These are phyloP conservation scores for Mya arenaria DNA, from an alignment of 1,140 invertebrate species.

Conservation along the genomic window DNA sequence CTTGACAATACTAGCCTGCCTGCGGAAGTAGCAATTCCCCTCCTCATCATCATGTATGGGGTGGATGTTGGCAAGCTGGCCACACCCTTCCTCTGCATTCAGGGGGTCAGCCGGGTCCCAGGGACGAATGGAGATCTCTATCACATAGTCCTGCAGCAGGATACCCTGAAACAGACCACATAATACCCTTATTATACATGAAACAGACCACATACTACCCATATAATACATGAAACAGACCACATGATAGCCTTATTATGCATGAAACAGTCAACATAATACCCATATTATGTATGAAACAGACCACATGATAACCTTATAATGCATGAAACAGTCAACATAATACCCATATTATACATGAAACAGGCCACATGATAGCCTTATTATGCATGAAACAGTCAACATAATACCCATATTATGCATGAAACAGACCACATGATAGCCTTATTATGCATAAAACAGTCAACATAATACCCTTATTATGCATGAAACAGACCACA, in stretches of 20 bases:
- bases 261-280: neutral
- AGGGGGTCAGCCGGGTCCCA: slow-evolving; percentile 64
- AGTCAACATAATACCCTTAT: too few relatives aligned
- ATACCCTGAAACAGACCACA: slow-evolving; percentile 53
- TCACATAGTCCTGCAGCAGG: slow-evolving; percentile 65
- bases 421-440: too few relatives aligned
- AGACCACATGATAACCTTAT: neutral
- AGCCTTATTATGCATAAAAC: too few relatives aligned
- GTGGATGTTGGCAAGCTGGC: slow-evolving; percentile 60
- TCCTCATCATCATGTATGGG: slow-evolving; percentile 71
- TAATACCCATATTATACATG: neutral
- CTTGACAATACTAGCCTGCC: slow-evolving; percentile 66
- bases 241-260: neutral
- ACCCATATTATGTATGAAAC: neutral
- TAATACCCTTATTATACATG: neutral
- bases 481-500: too few relatives aligned
- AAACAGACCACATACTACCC: neutral
- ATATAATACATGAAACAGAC: neutral
- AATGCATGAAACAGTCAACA: neutral
- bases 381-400: too few relatives aligned
- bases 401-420: too few relatives aligned
- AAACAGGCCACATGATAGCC: too few relatives aligned
- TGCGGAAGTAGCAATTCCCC: slow-evolving; percentile 66
- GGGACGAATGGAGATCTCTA: slow-evolving; percentile 67
- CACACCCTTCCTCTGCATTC: slow-evolving; percentile 58